Evolutionary conservation across 2,888 invertebrate species (phyloP).

Genomic region (Lysandra bellargus): DNA sequence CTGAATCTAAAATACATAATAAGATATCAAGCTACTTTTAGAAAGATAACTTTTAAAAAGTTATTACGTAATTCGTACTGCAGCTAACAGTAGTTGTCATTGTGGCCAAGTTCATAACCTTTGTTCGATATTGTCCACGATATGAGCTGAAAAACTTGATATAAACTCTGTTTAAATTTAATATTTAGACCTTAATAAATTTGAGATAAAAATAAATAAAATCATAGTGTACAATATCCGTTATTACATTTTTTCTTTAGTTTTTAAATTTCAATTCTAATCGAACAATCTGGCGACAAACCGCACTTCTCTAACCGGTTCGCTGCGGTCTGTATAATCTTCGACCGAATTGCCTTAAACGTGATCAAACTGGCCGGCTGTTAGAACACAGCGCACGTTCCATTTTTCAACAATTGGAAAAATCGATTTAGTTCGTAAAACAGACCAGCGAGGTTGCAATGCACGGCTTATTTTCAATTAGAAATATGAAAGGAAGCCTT

Average conservation of each 20-base stretch:
- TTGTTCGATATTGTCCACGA: too few species aligned
- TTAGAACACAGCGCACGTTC: conserved; percentile 25
- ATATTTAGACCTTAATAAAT: too few species aligned
- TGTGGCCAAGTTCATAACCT: neutral
- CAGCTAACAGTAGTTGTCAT: neutral
- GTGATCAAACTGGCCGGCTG: conserved; percentile 22
- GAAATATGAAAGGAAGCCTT: neutral
- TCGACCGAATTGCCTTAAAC: conserved; percentile 19
- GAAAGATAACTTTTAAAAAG: neutral
- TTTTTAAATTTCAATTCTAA: neutral
- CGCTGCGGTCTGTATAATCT: conserved; percentile 17
- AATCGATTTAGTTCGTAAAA: neutral
- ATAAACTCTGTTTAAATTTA: too few species aligned
- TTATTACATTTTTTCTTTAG: neutral
- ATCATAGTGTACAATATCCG: too few species aligned
- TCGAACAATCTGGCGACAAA: neutral
- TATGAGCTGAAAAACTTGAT: neutral
- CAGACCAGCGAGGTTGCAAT: neutral
- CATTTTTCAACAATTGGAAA: conserved; percentile 25
- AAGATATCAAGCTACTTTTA: too few species aligned
- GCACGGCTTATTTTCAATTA: conserved; percentile 13
- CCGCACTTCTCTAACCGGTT: neutral
- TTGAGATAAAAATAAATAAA: too few species aligned
- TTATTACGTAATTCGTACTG: neutral
- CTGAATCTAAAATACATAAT: too few species aligned